phyloP scores from a whole-genome alignment of 2,888 invertebrate genomes.

The Erebia ligea region DNA sequence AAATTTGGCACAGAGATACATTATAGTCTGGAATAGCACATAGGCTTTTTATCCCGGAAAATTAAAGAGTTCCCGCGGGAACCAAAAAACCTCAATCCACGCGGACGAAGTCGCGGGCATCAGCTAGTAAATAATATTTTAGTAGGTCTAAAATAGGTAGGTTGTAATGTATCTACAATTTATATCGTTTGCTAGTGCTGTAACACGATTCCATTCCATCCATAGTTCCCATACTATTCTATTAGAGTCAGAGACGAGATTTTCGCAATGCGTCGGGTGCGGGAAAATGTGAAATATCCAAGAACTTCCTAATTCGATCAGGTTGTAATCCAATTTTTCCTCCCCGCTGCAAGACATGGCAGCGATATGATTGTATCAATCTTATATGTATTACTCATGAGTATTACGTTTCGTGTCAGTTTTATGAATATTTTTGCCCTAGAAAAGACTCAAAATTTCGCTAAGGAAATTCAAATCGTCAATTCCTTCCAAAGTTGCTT shows the following conservation, averaged over 20 bases:
- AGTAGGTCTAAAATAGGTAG: too few relatives aligned
- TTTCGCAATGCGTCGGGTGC: constrained; percentile 53
- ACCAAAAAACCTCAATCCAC: too few relatives aligned
- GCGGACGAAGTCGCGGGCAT: too few relatives aligned
- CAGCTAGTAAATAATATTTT: too few relatives aligned
- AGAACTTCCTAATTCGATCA: constrained; percentile 72
- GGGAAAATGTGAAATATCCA: constrained; percentile 64
- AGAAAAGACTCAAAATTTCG: neutral
- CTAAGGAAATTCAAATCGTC: neutral
- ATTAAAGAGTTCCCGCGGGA: too few relatives aligned
- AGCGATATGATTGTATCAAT: constrained; percentile 34
- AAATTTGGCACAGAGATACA: too few relatives aligned
- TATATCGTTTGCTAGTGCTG: constrained; percentile 44
- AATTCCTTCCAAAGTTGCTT: neutral
- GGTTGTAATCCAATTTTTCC: constrained; percentile 69
- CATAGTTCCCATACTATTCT: constrained; percentile 35
- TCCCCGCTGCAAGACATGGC: constrained; percentile 41
- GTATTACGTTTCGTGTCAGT: constrained; percentile 20
- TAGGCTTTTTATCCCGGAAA: too few relatives aligned
- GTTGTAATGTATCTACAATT: neutral
- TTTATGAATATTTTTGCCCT: constrained; percentile 12
- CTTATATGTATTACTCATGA: constrained; percentile 15
- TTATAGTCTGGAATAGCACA: too few relatives aligned
- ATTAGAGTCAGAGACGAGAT: constrained; percentile 51
- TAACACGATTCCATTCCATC: constrained; percentile 25